Percentiles rank a stretch among this genome's conserved stretches.
Evolutionary conservation across 2,888 invertebrate genomes (phyloP).

Genomic region (Zaprionus obscuricornis): DNA sequence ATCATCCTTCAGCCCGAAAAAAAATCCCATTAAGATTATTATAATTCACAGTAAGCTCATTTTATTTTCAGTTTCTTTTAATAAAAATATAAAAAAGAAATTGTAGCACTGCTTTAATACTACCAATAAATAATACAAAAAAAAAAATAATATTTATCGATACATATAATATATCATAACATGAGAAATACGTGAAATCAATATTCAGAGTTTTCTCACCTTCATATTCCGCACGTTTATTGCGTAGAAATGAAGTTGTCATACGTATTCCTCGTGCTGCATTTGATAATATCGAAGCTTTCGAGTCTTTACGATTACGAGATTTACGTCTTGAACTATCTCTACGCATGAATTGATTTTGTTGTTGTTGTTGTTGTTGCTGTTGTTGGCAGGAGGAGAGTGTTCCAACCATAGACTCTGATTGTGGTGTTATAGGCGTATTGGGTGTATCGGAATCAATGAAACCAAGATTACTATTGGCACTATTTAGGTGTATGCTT

Average conservation of each 20-base stretch:
- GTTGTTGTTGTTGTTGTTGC: too few relatives aligned
- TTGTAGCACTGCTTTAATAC: too few relatives aligned
- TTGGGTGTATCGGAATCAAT: constrained; percentile 79
- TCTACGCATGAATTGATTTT: too few relatives aligned
- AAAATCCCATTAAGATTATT: too few relatives aligned
- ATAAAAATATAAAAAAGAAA: too few relatives aligned
- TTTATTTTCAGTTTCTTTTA: too few relatives aligned
- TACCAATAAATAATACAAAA: too few relatives aligned
- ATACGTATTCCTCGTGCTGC: constrained; percentile 75
- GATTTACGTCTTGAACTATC: constrained; percentile 40
- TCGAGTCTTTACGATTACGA: constrained; percentile 74
- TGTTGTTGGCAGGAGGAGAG: constrained; percentile 52
- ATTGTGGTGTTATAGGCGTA: constrained; percentile 68
- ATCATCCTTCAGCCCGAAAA: too few relatives aligned
- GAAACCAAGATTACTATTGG: constrained; percentile 78
- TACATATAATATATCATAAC: too few relatives aligned
- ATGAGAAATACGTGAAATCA: neutral
- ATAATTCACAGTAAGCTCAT: too few relatives aligned
- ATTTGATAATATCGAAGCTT: constrained; percentile 75
- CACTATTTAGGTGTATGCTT: constrained; percentile 77
- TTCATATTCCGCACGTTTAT: constrained; percentile 81
- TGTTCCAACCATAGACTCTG: constrained; percentile 62
- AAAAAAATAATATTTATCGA: too few relatives aligned
- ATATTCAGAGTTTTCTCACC: constrained; percentile 63
- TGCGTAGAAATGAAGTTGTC: constrained; percentile 80